Evolutionary conservation across 2,113 vertebrate genomes (phyloP).

Genomic region (Jacana jacana): DNA sequence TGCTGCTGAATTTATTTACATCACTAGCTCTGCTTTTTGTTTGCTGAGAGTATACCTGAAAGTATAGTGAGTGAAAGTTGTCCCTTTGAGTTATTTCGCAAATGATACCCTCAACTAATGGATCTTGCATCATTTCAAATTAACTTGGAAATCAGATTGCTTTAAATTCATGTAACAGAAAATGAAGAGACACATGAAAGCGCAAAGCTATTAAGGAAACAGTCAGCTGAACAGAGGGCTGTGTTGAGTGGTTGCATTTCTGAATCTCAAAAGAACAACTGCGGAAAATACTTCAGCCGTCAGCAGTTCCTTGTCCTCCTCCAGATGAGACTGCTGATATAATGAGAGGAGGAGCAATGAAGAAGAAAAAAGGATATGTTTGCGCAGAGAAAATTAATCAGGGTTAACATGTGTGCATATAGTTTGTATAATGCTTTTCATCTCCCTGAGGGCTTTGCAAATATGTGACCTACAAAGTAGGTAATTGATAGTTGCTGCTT

Average conservation of each 20-base stretch:
- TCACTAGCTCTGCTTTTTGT: background rate
- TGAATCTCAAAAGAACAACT: constrained; percentile 52
- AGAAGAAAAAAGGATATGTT: constrained; percentile 40
- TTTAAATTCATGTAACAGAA: constrained; percentile 63
- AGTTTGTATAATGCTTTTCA: constrained; percentile 35
- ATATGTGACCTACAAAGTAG: constrained; percentile 28
- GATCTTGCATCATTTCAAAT: constrained; percentile 41
- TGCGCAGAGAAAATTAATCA: constrained; percentile 44
- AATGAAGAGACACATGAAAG: constrained; percentile 62
- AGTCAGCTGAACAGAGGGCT: constrained; percentile 31
- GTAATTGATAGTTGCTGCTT: background rate
- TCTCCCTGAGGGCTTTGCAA: constrained; percentile 24
- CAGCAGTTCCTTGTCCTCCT: constrained; percentile 45
- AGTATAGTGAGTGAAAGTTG: background rate
- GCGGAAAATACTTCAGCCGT: constrained; percentile 10
- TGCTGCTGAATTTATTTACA: background rate
- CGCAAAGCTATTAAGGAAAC: constrained; percentile 55
- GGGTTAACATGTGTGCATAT: constrained; percentile 13
- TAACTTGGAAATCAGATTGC: constrained; percentile 58
- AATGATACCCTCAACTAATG: background rate
- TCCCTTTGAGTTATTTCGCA: background rate
- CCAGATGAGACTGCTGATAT: constrained; percentile 55
- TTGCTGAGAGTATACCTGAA: background rate
- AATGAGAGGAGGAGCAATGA: constrained; percentile 41
- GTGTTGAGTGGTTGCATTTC: constrained; percentile 17